phyloP scores from a whole-genome alignment of 92 coral and sea anemone genomes.

The Siderastrea radians region DNA sequence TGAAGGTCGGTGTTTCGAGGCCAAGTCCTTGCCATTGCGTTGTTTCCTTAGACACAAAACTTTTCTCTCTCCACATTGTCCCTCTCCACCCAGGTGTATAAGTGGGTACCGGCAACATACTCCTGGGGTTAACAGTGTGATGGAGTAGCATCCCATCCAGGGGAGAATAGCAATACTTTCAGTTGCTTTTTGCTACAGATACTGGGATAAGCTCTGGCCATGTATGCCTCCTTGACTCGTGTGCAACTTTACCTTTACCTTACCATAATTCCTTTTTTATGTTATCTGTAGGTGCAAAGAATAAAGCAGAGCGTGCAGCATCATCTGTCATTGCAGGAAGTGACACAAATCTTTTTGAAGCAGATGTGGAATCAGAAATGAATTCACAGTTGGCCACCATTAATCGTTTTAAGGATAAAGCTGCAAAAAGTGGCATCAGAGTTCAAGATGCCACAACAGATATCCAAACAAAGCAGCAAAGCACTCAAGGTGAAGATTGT shows the following conservation, averaged over 20 bases:
- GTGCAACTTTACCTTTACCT: neutral
- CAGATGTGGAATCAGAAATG: neutral
- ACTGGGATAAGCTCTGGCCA: no score
- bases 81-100: no score
- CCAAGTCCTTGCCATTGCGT: no score
- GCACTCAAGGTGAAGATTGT: neutral
- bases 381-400: neutral
- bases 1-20: no score
- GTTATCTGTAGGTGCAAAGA: conserved; percentile 21
- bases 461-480: neutral
- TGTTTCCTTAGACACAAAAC: no score
- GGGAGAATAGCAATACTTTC: no score
- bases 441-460: neutral
- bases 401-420: conserved; percentile 5
- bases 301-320: neutral
- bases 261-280: neutral
- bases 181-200: no score
- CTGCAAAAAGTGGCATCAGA: conserved; percentile 16
- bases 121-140: no score
- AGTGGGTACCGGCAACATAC: no score
- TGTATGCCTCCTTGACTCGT: no score
- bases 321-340: neutral
- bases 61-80: no score
- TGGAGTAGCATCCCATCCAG: no score
- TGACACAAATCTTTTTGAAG: neutral